phyloP scores from a whole-genome alignment of 2,113 vertebrate genomes.

The Tupaia chinensis region DNA sequence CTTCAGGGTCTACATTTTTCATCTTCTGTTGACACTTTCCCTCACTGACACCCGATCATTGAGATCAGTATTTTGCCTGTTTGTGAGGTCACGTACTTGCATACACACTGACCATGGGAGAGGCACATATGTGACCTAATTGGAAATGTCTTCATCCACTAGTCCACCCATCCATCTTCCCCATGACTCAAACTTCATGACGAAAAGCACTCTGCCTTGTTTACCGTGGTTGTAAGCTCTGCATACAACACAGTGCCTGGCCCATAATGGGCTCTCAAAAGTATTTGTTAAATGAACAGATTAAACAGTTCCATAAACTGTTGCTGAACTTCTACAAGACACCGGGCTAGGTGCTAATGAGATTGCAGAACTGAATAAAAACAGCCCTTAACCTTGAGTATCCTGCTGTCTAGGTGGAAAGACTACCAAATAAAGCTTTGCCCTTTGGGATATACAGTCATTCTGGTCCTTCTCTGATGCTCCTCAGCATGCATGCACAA shows the following conservation, averaged over 20 bases:
- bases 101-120: background rate
- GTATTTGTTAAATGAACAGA: conserved; percentile 4
- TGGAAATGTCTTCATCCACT: background rate
- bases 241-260: background rate
- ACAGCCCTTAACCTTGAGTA: background rate
- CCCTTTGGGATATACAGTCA: background rate
- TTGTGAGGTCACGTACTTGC: background rate
- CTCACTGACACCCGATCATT: background rate
- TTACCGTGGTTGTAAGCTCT: background rate
- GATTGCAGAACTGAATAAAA: background rate
- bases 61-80: background rate
- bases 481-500: background rate
- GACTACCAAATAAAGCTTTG: conserved; percentile 1
- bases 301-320: background rate
- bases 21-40: background rate
- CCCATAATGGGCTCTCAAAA: background rate
- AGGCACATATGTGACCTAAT: rapidly evolving
- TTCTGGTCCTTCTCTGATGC: background rate
- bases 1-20: background rate
- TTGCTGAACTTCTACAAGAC: background rate
- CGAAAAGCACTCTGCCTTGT: background rate
- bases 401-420: background rate
- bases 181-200: background rate
- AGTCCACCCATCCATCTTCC: background rate
- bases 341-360: background rate